Percentiles rank a stretch among this genome's conserved stretches.
Evolutionary conservation across 2,797 vertebrate genomes (phyloP).

Genomic region (Tympanoctomys barrerae): DNA sequence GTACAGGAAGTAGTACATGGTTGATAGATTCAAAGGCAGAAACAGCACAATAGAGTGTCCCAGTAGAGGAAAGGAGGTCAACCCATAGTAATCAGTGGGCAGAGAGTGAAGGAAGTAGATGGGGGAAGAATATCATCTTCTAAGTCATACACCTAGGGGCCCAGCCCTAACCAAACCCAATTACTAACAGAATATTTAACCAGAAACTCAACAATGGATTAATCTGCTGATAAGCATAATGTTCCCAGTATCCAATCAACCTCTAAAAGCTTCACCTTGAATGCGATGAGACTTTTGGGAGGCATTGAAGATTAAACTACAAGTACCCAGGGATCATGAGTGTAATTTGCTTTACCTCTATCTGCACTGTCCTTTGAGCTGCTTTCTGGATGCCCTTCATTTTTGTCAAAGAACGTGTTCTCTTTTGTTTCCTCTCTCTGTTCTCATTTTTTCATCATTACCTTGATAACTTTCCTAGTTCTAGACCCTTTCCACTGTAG

Average conservation of each 20-base stretch:
- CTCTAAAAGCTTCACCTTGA: not conserved
- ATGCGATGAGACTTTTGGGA: not conserved
- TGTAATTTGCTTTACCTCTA: conserved; percentile 1
- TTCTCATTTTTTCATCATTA: conserved; percentile 18
- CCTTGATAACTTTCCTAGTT: conserved; percentile 5
- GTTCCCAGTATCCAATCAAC: not conserved
- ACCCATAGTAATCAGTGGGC: not conserved
- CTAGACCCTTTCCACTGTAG: not conserved
- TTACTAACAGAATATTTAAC: not conserved
- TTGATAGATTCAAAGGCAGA: not conserved
- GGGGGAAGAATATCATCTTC: not conserved
- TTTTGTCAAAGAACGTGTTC: conserved; percentile 38
- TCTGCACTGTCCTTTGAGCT: not conserved
- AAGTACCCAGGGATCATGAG: not conserved
- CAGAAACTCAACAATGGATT: not conserved
- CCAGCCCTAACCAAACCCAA: not conserved
- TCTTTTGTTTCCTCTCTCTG: not conserved
- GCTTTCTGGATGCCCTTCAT: not conserved
- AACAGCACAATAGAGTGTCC: not conserved
- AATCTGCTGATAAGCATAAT: not conserved
- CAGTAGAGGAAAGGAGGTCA: not conserved
- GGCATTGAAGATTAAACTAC: not conserved
- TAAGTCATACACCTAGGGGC: not conserved
- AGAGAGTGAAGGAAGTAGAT: not conserved
- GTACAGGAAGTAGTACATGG: not conserved